These are phyloP conservation scores for Hydraecia micacea DNA, from an alignment of 2,888 invertebrate species.

Conservation along the genomic window DNA sequence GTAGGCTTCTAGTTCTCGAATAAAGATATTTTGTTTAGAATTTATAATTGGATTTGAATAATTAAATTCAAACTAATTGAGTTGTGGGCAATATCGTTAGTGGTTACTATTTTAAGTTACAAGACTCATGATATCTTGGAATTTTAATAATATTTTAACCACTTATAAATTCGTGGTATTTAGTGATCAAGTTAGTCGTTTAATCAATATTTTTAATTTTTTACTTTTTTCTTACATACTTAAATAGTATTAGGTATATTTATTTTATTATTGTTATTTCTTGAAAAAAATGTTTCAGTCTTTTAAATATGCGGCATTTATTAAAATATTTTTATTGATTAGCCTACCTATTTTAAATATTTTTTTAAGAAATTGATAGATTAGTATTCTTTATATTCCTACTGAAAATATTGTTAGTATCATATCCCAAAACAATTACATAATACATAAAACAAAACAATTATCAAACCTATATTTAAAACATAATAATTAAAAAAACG, in stretches of 20 bases:
- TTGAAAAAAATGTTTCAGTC: neutral
- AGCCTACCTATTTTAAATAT: neutral
- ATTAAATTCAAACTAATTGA: conserved; percentile 40
- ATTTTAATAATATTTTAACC: neutral
- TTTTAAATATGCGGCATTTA: neutral
- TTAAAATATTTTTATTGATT: neutral
- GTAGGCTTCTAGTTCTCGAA: conserved; percentile 19
- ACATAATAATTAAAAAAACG: neutral
- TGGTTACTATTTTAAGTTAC: conserved; percentile 10
- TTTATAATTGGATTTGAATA: conserved; percentile 42
- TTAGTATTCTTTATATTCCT: rapidly evolving
- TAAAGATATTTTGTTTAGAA: conserved; percentile 40
- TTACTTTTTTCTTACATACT: no score
- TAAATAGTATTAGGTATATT: no score
- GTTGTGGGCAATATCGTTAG: conserved; percentile 3
- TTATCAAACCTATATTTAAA: neutral
- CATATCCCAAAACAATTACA: neutral
- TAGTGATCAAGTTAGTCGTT: neutral
- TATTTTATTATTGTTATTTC: no score
- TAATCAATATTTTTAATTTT: no score
- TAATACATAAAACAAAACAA: no score
- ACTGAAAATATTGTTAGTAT: neutral
- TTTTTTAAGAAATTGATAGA: neutral
- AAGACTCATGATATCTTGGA: neutral
- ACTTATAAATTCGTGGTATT: neutral